These are phyloP conservation scores for Rhinichthys osculus DNA, from an alignment of 2,797 vertebrate genomes.

Conservation along the genomic window DNA sequence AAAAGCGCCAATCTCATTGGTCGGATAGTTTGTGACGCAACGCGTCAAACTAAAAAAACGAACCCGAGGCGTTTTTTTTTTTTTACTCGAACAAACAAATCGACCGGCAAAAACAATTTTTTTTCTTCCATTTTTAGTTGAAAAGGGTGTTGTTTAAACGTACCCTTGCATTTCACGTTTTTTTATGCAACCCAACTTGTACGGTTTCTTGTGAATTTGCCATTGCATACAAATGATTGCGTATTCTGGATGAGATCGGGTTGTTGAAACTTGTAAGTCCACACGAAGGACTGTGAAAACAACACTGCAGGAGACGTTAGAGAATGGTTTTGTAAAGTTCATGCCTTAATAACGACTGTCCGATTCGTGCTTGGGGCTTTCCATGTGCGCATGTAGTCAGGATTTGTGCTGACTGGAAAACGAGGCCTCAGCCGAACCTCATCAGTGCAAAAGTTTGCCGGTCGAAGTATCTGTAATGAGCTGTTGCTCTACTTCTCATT, in stretches of 20 bases:
- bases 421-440: conserved; percentile 52
- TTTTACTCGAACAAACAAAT: too few species aligned
- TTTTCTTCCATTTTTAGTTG: background rate
- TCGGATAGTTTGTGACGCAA: too few species aligned
- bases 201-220: background rate
- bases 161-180: background rate
- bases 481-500: conserved; percentile 59
- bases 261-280: background rate
- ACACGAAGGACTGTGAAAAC: background rate
- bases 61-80: too few species aligned
- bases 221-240: background rate
- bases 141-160: background rate
- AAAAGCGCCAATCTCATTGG: too few species aligned
- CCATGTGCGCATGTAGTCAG: background rate
- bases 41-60: too few species aligned
- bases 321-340: background rate
- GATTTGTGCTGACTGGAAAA: conserved; percentile 59
- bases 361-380: background rate
- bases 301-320: background rate
- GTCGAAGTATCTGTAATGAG: conserved; percentile 60
- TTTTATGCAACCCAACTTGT: background rate
- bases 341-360: background rate
- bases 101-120: fast-evolving
- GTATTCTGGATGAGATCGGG: background rate
- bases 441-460: conserved; percentile 55